Evolutionary conservation across 1,140 invertebrate genomes (phyloP), one percentile per base, ranked within the genome.

Genomic region (Maniola jurtina): DNA sequence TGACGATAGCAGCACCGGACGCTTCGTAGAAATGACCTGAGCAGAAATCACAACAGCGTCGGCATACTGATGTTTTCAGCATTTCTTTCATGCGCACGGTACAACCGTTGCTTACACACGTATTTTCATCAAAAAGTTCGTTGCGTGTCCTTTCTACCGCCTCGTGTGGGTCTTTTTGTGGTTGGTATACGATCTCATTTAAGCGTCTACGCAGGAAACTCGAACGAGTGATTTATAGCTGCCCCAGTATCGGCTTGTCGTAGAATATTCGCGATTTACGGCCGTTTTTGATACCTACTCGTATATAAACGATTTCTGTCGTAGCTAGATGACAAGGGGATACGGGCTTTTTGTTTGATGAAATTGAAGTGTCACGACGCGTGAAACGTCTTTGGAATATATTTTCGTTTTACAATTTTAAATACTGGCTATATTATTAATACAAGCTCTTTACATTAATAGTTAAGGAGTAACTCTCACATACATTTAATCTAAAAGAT

Each of bases 211-310:
- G 64, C 73, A 71, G 76, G 71, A 79, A 80, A 80, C 70, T 67
- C 65, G 73, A 63, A 71, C 72, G 63, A 71, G 63, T 80, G 79
- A 84, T 79, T 77, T 83, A 86, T 79, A 75, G 75, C 69, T 56
- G 70, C 68, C 75, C 50, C 63, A 48, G 55, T 78, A 77, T 78
- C 76, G 71, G 76, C 68, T 70, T 80, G 72, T 66, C 59, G 78
- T 75, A 77, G 80, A 81, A 86, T 82, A 76, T 84, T 81, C 72
- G 76, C 80, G 83, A 84, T 86, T 80, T 81, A 84, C 72, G 74
- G 68, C 6, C 3, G 73, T 79, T 80, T 84, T 25, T 50, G 14
- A 50, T 50, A 15, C 77, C 54, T 60, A 52, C 47, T 13, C 38
- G 42, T 40, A 70, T 56, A 70, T 14, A 47, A 13, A 13, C 47